Evolutionary conservation across 2,888 invertebrate genomes (phyloP), one percentile per base, ranked within the genome.

Genomic region (Bursaphelenchus okinawaensis): DNA sequence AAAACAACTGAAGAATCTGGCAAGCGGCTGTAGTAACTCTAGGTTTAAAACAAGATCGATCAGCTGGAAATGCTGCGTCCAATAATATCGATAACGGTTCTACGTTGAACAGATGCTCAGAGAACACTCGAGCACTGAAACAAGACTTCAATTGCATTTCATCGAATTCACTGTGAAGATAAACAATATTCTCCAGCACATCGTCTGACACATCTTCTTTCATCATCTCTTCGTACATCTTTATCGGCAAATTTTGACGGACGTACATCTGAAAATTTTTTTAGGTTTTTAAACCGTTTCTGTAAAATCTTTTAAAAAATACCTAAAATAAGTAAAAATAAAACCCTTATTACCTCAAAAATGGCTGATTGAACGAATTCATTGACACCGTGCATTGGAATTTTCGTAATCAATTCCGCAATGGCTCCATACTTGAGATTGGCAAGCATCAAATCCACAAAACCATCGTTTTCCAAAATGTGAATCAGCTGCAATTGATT

Each of bases 241-340:
- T 55, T 4, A 62, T 20, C n/a, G 69, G 61, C 50, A 68, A 52
- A 6, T 40, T 55, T 4, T 62, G 60, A 12, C 23, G 29, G 20
- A 55, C 70, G 29, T 68, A 68, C 69, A 70, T 71, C 69, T 68
- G 22, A 69, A 68, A n/a, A n/a, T n/a, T n/a, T n/a, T n/a, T n/a
- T n/a, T n/a, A n/a, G n/a, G n/a, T n/a, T n/a, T n/a, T n/a, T n/a
- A n/a, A n/a, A n/a, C n/a, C n/a, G n/a, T n/a, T n/a, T n/a, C n/a
- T n/a, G n/a, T n/a, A n/a, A n/a, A n/a, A n/a, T n/a, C n/a, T n/a
- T n/a, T n/a, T n/a, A n/a, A n/a, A n/a, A n/a, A n/a, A n/a, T n/a
- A 23, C 19, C 12, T 7, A 24, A 50, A 4, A 29, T 26, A 4
- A 3, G 19, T 54, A 4, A n/a, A 54, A 65, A 52, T 56, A 6